These are phyloP conservation scores for Acronicta leporina DNA, from an alignment of 2,888 invertebrate species.

Conservation along the genomic window DNA sequence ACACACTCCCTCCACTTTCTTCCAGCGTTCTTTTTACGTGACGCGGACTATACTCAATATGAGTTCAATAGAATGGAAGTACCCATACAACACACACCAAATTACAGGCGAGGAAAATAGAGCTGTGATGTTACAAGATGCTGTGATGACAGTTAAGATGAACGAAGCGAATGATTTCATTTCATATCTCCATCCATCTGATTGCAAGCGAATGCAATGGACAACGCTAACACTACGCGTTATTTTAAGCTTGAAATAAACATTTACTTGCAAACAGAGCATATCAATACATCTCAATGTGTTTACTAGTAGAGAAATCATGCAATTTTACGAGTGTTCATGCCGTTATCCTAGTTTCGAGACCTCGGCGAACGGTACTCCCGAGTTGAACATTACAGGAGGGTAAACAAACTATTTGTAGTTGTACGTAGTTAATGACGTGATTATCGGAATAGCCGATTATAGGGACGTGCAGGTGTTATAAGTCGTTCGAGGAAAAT, in stretches of 20 bases:
- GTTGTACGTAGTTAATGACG: slow-evolving; percentile 45
- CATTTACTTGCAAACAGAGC: slow-evolving; percentile 19
- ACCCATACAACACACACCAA: neutral
- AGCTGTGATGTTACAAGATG: too few relatives aligned
- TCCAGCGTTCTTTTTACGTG: too few relatives aligned
- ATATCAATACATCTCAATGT: slow-evolving; percentile 57
- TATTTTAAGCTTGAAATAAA: slow-evolving; percentile 32
- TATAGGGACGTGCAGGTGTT: slow-evolving; percentile 30
- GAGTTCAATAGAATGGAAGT: neutral
- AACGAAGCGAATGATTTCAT: slow-evolving; percentile 21
- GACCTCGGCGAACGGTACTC: slow-evolving; percentile 18
- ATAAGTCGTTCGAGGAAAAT: slow-evolving; percentile 8
- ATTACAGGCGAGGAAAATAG: neutral
- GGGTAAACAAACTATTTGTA: slow-evolving; percentile 56
- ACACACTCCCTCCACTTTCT: too few relatives aligned
- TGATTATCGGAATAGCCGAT: slow-evolving; percentile 43
- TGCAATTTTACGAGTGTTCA: slow-evolving; percentile 63
- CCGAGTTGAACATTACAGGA: slow-evolving; percentile 18
- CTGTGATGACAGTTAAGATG: neutral
- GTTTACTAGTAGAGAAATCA: slow-evolving; percentile 69
- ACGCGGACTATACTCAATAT: too few relatives aligned
- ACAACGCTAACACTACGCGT: slow-evolving; percentile 16
- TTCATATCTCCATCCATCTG: slow-evolving; percentile 19
- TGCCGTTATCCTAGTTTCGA: slow-evolving; percentile 64
- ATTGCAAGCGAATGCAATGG: slow-evolving; percentile 15